Conservation (phyloP, 2,888 invertebrate species). For the Drosophila eohydei region DNA sequence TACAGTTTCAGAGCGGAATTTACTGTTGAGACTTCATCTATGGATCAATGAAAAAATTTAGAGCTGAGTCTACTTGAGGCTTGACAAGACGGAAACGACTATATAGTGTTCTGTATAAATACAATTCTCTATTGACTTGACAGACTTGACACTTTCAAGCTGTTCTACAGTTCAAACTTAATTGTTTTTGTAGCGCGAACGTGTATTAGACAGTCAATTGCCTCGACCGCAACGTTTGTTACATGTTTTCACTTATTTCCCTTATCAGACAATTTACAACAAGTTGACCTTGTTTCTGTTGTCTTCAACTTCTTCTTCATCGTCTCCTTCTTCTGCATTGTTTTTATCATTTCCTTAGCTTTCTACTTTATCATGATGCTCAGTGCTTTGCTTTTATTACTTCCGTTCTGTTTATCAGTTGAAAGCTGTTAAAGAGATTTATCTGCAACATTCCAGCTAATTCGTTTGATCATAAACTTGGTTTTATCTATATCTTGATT, state of each 20-base stretch:
- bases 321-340: conserved; percentile 2
- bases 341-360: conserved; percentile 11
- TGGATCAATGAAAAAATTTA: no score
- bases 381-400: conserved; percentile 2
- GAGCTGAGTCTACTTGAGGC: no score
- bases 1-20: no score
- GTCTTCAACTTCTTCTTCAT: neutral
- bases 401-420: conserved; percentile 13
- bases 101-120: no score
- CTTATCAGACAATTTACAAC: conserved; percentile 13
- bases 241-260: neutral
- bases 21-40: no score
- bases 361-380: conserved; percentile 5
- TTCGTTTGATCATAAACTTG: conserved; percentile 1
- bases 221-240: neutral
- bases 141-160: no score
- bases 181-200: neutral
- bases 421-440: neutral
- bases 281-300: neutral
- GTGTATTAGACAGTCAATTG: neutral
- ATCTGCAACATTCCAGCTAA: conserved; percentile 10
- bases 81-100: no score
- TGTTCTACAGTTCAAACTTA: neutral
- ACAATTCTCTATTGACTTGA: no score
- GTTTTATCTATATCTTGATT: conserved; percentile 1